A percentile compares a stretch with the other conserved stretches of the same genome.
Conservation (phyloP, 2,888 invertebrate genomes). For the Morinoia aosen region DNA sequence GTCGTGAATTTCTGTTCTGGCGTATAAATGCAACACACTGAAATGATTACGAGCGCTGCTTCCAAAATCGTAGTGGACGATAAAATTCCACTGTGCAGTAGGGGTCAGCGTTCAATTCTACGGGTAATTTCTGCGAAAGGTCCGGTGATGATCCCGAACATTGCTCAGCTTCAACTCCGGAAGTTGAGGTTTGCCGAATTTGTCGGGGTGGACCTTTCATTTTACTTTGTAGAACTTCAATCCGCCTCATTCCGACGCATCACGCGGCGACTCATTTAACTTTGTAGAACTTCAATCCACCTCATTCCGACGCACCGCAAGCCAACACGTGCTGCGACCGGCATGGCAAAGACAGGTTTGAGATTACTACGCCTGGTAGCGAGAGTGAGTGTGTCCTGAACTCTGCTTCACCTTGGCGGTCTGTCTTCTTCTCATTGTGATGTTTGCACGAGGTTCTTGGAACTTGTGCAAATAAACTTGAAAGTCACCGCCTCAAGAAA, state of each 20-base stretch:
- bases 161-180: neutral
- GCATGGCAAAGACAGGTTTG: neutral
- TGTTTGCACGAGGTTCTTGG: neutral
- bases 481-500: neutral
- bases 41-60: neutral
- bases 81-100: neutral
- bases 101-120: neutral
- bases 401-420: neutral
- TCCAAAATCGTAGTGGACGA: neutral
- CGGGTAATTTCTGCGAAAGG: neutral
- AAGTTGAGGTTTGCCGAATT: neutral
- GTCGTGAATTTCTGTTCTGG: neutral
- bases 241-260: neutral
- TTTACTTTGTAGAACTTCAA: neutral
- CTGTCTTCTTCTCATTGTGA: neutral
- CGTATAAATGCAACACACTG: neutral
- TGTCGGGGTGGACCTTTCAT: neutral
- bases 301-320: neutral
- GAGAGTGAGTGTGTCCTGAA: neutral
- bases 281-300: neutral
- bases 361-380: neutral
- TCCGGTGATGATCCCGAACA: neutral
- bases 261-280: neutral
- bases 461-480: conserved; percentile 9
- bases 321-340: neutral